Evolutionary conservation across 2,797 vertebrate species (phyloP), one percentile per base, ranked within the genome.

Genomic region (Lophius americanus): DNA sequence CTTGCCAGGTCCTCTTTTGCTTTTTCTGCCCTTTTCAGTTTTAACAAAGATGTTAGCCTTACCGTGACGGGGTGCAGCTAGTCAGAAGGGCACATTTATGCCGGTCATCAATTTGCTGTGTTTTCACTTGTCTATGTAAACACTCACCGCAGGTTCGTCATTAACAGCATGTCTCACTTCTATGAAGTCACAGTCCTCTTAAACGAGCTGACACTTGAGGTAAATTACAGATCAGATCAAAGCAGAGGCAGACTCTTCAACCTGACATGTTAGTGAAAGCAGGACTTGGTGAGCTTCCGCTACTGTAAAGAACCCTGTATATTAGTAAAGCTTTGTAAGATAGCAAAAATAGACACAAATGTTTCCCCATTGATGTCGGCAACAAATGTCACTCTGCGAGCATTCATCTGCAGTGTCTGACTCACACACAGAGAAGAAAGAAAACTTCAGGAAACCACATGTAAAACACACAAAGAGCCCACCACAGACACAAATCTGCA

Each of bases 131-230:
- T 51, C 11, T 33, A 6, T 48, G n/a, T 36, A 44, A 48, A 51
- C 6, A 55, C 51, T 1, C 43, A 0, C 32, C 12, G 4, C 36
- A 37, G 32, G 50, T 50, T 51, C 50, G 10, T 39, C 9, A 12
- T 42, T n/a, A 23, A 56, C 36, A 44, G 36, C 35, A 11, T 9
- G 3, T 33, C 38, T 48, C 53, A 55, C 13, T 61, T 61, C 44
- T 50, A 36, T 47, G 32, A 58, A 54, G 46, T 61, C 43, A 75
- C 23, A 23, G 23, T 23, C 23, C 23, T 23, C 23, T 23, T 48
- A 66, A 72, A 69, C 50, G 49, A 76, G 68, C 69, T 61, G 72
- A 75, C 77, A 79, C 49, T 51, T 62, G 57, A 67, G 76, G 76
- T 57, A 67, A 76, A 61, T 64, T 55, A 77, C 70, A 51, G 39